Evolutionary conservation across 2,113 vertebrate genomes (phyloP), one percentile per base, ranked within the genome.

Genomic region (Corydoras maculifer): DNA sequence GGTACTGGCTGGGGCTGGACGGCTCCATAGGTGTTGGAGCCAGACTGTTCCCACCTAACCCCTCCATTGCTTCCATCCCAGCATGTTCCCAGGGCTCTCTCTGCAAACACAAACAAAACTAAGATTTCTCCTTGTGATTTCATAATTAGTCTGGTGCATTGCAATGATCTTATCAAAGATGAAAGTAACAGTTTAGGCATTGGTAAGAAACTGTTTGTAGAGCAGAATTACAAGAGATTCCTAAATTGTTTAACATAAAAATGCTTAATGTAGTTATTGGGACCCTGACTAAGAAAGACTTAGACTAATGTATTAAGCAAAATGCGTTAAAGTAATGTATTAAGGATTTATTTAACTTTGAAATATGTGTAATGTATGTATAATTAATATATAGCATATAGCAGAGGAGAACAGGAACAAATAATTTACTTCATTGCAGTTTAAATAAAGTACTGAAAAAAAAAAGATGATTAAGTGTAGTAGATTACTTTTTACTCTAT

Each of bases 21-120:
- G 87, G 49, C 3, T 94, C 94, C 0, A 80, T 69, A 0, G 60
- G 48, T 13, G 73, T 9, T 0, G 84, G 70, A 73, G 90, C 87
- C 80, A 94, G 82, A 9, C 84, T 43, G 1, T 95, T 92, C 0
- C 90, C 13, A 25, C 92, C 91, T 0, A 86, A 25, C 0, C 76
- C 25, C 0, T 96, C 93, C 0, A 78, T 55, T 0, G 87, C 78
- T 31, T 97, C 91, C 0, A 91, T 58, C 3, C 86, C 78, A 0
- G 79, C 79, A 81, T 92, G 91, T 70, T 98, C 95, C 95, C 94
- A 97, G 0, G 93, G 84, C 72, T 96, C 93, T 72, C 93, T 94
- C 94, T 98, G 84, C 13, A 57, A 43, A 60, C 57, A 67, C 63
- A 58, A 68, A 67, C 25, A 77, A 65, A 72, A 77, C 79, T n/a